These are phyloP conservation scores for Perca flavescens DNA, from an alignment of 2,113 vertebrate genomes.

Conservation along the genomic window DNA sequence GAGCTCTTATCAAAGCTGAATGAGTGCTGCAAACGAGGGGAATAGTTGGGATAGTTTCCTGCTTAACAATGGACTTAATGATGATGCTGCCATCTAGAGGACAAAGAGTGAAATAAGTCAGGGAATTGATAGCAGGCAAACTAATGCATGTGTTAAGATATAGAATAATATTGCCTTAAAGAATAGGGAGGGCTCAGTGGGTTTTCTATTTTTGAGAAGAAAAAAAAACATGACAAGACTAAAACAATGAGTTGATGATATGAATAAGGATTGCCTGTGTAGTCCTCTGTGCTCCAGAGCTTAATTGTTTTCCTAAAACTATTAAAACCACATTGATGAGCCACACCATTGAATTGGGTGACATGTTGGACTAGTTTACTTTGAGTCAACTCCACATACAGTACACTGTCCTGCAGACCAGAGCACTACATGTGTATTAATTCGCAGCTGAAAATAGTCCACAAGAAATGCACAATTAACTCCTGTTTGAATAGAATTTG, in stretches of 20 bases:
- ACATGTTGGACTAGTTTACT: background rate
- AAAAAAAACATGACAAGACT: background rate
- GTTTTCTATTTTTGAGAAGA: background rate
- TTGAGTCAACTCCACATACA: background rate
- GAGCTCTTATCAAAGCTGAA: constrained; percentile 72
- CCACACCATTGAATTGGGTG: background rate
- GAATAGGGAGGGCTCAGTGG: background rate
- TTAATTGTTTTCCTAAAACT: background rate
- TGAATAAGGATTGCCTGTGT: background rate
- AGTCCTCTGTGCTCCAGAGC: background rate
- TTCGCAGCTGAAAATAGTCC: background rate
- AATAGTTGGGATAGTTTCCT: constrained; percentile 78
- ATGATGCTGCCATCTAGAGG: constrained; percentile 77
- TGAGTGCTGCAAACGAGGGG: constrained; percentile 49
- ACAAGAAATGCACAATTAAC: background rate
- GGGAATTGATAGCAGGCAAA: background rate
- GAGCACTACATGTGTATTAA: background rate
- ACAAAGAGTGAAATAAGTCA: background rate
- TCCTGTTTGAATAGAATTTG: background rate
- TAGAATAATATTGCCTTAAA: background rate
- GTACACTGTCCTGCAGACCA: background rate
- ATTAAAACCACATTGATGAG: background rate
- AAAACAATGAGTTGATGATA: background rate
- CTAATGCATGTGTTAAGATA: background rate
- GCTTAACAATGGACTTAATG: constrained; percentile 11